These are phyloP conservation scores for Centruroides sculpturatus DNA, from an alignment of 1,140 invertebrate species.

Conservation along the genomic window DNA sequence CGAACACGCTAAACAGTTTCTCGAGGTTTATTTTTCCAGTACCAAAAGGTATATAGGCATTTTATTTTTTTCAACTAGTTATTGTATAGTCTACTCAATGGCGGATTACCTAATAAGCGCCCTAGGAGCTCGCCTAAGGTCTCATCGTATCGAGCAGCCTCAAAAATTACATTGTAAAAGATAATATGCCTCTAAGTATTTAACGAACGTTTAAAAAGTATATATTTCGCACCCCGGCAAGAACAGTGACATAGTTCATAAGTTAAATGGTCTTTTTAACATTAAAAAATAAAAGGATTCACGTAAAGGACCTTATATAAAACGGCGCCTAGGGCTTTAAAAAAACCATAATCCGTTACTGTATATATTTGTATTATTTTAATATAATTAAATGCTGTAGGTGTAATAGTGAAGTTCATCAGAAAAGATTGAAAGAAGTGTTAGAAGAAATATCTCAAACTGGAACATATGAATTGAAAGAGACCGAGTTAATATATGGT, in stretches of 20 bases:
- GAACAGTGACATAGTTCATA: no score
- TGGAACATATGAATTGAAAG: conserved; percentile 70
- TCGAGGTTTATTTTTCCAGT: conserved; percentile 74
- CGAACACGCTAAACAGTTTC: conserved; percentile 64
- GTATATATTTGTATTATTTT: conserved; percentile 46
- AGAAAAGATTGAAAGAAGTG: conserved; percentile 43
- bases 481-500: conserved; percentile 83
- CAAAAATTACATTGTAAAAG: no score
- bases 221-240: no score
- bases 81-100: no score
- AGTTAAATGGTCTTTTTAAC: no score
- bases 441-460: conserved; percentile 39
- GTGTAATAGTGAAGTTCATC: conserved; percentile 26
- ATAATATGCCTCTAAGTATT: no score
- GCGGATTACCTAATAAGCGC: no score
- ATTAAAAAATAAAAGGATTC: not conserved
- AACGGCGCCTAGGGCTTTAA: conserved; percentile 38
- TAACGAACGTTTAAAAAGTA: no score
- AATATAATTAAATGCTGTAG: conserved; percentile 59
- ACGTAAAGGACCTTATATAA: conserved; percentile 43
- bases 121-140: no score
- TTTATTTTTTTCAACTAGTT: no score
- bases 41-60: conserved; percentile 49
- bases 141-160: no score
- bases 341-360: conserved; percentile 48